Evolutionary conservation across 1,140 invertebrate genomes (phyloP).

Genomic region (Aporrectodea caliginosa): DNA sequence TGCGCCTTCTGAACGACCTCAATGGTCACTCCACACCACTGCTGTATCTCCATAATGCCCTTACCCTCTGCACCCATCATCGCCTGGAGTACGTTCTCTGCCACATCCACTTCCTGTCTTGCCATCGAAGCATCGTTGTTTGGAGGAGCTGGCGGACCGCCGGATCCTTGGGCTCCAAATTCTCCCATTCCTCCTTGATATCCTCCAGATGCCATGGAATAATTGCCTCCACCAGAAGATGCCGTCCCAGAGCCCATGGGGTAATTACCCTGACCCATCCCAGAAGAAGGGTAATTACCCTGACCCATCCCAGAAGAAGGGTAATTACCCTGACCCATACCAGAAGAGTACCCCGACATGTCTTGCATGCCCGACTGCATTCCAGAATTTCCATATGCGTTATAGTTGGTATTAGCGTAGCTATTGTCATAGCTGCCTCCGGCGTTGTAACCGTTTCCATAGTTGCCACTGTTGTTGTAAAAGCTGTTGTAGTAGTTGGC

Average conservation of each 20-base stretch:
- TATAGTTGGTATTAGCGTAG: neutral
- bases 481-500: neutral
- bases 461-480: neutral
- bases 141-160: neutral
- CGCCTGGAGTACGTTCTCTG: conserved; percentile 87
- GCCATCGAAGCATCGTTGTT: conserved; percentile 61
- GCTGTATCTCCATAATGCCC: conserved; percentile 92
- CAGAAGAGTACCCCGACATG: neutral
- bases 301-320: neutral
- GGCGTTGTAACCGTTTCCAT: neutral
- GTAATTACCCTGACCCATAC: neutral
- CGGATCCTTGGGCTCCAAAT: neutral
- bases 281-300: neutral
- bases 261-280: neutral
- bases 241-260: neutral
- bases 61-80: conserved; percentile 92
- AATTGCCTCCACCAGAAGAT: neutral
- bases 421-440: neutral
- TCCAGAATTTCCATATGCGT: neutral
- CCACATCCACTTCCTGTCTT: conserved; percentile 83
- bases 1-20: conserved; percentile 92
- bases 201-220: conserved; percentile 61
- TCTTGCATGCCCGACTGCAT: neutral
- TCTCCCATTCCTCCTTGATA: conserved; percentile 56
- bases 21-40: conserved; percentile 91